Percentiles rank a stretch among this genome's conserved stretches.
Evolutionary conservation across 2,888 invertebrate genomes (phyloP).

Genomic region (Nineta flava): DNA sequence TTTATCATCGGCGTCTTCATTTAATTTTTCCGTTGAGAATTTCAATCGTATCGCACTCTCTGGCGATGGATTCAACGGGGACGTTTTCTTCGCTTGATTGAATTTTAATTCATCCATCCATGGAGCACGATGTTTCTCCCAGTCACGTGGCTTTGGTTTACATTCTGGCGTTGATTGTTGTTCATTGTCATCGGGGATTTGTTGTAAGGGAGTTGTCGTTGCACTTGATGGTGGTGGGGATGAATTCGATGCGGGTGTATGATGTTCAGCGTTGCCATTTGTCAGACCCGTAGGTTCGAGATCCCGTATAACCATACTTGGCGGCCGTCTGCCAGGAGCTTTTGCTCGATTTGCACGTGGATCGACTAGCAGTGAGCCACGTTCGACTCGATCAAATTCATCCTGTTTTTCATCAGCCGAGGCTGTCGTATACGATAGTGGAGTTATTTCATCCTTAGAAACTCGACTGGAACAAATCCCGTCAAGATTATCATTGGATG

Average conservation of each 20-base stretch:
- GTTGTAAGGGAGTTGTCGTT: constrained; percentile 3
- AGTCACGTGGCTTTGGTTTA: constrained; percentile 48
- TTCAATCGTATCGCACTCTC: constrained; percentile 16
- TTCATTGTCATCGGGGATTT: constrained; percentile 12
- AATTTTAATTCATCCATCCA: constrained; percentile 72
- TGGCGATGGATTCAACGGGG: constrained; percentile 24
- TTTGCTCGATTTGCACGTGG: constrained; percentile 49
- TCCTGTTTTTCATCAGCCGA: constrained; percentile 22
- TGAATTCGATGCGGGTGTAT: background rate
- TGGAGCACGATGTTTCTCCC: constrained; percentile 58
- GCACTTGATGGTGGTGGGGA: background rate
- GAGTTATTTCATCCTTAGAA: constrained; percentile 16
- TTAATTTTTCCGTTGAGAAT: constrained; percentile 23
- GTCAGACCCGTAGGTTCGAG: constrained; percentile 17
- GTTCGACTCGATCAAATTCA: constrained; percentile 50
- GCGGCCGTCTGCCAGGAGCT: constrained; percentile 49
- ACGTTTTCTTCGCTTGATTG: constrained; percentile 53
- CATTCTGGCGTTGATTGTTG: constrained; percentile 26
- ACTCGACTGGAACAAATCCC: constrained; percentile 31
- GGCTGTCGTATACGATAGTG: constrained; percentile 10
- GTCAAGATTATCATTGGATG: constrained; percentile 28
- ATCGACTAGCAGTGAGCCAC: constrained; percentile 45
- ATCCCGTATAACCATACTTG: constrained; percentile 29
- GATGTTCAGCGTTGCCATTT: constrained; percentile 21
- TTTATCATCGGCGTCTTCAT: constrained; percentile 11